Conservation (phyloP, 2,888 invertebrate genomes). For the Hemaris fuciformis region DNA sequence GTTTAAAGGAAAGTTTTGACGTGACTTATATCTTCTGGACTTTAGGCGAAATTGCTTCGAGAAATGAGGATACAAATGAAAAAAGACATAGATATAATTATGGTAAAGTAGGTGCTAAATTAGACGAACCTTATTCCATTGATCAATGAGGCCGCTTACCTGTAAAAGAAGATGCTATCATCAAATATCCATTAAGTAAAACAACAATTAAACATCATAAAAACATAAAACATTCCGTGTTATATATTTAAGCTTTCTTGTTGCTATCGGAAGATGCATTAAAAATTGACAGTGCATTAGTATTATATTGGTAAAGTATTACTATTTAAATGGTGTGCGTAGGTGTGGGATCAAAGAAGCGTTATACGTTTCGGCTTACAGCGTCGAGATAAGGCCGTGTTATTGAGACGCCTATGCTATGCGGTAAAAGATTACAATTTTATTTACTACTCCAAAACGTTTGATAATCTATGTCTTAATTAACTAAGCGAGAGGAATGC, state of each 20-base stretch:
- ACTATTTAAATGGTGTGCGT: slow-evolving; percentile 62
- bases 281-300: slow-evolving; percentile 79
- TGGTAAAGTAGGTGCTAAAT: background rate
- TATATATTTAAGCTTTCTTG: slow-evolving; percentile 47
- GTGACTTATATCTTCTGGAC: slow-evolving; percentile 69
- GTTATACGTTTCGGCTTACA: slow-evolving; percentile 68
- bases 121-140: background rate
- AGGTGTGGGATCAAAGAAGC: slow-evolving; percentile 77
- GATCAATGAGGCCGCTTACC: slow-evolving; percentile 33
- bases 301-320: slow-evolving; percentile 65
- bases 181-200: slow-evolving; percentile 39
- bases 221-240: slow-evolving; percentile 24
- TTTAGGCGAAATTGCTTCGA: slow-evolving; percentile 31
- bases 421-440: slow-evolving; percentile 74
- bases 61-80: slow-evolving; percentile 10
- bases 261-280: slow-evolving; percentile 63
- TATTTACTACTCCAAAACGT: slow-evolving; percentile 79
- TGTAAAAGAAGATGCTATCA: slow-evolving; percentile 50
- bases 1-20: slow-evolving; percentile 68
- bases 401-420: slow-evolving; percentile 73
- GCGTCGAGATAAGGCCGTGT: slow-evolving; percentile 72
- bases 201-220: slow-evolving; percentile 41
- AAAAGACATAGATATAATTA: background rate
- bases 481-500: slow-evolving; percentile 72
- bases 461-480: slow-evolving; percentile 82